Evolutionary conservation across 2,797 vertebrate genomes (phyloP).

Genomic region (Orientallactaga sibirica): DNA sequence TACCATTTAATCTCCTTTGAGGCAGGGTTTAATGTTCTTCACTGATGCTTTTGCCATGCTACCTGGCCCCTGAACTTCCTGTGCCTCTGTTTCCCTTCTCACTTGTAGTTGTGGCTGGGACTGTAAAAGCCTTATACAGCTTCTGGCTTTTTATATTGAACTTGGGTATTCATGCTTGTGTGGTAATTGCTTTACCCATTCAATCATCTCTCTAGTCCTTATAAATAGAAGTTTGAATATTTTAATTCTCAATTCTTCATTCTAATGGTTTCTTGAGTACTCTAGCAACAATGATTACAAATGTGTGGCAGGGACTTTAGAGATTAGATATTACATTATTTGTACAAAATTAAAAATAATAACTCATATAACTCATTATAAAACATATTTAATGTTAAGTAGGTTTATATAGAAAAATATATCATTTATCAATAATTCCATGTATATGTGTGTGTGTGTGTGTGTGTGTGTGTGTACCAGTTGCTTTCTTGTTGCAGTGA

Average conservation of each 20-base stretch:
- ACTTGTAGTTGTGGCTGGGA: no score
- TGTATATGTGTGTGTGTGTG: background rate
- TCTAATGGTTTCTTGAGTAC: background rate
- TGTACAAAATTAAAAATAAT: background rate
- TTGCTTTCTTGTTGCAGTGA: no score
- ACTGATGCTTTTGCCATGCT: no score
- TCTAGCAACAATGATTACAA: background rate
- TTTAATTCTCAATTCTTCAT: background rate
- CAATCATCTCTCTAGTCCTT: no score
- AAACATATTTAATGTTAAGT: background rate
- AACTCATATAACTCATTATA: background rate
- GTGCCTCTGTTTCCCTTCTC: no score
- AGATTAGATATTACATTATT: background rate
- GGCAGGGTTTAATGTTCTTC: no score
- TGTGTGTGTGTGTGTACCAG: background rate
- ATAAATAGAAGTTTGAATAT: background rate
- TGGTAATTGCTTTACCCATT: no score
- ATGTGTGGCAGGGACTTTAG: background rate
- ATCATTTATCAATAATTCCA: background rate
- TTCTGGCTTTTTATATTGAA: no score
- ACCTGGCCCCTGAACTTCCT: no score
- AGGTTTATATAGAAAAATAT: background rate
- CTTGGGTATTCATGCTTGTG: no score
- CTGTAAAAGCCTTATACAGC: no score
- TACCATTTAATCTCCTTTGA: no score